Percentiles rank a stretch among this genome's conserved stretches.
These are phyloP conservation scores for Drosophila pachea DNA, from an alignment of 1,140 invertebrate genomes.

Conservation along the genomic window DNA sequence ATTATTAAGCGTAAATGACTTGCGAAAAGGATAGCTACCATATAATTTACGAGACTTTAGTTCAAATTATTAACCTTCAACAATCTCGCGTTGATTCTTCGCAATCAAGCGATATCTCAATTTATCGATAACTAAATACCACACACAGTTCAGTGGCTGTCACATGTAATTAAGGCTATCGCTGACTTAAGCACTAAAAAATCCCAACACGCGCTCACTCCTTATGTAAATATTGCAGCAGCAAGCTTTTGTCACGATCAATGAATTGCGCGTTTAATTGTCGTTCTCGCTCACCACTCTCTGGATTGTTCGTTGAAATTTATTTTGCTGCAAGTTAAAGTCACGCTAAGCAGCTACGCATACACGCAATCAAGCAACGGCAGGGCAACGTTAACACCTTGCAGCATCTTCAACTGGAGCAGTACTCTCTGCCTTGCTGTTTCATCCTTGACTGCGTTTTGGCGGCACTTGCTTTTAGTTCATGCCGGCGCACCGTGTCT, in stretches of 20 bases:
- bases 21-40: background rate
- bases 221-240: background rate
- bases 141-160: too few relatives aligned
- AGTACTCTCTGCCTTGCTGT: slow-evolving; percentile 41
- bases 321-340: too few relatives aligned
- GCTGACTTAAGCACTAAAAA: background rate
- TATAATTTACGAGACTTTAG: background rate
- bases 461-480: slow-evolving; percentile 74
- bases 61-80: too few relatives aligned
- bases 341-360: slow-evolving; percentile 30
- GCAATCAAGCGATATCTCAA: too few relatives aligned
- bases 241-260: background rate
- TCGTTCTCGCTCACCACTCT: too few relatives aligned
- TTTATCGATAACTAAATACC: too few relatives aligned
- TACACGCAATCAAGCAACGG: slow-evolving; percentile 54
- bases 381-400: slow-evolving; percentile 70
- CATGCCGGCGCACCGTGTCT: slow-evolving; percentile 30
- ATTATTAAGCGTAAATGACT: slow-evolving; percentile 4
- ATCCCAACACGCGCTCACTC: background rate
- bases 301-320: too few relatives aligned
- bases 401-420: slow-evolving; percentile 1
- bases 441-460: slow-evolving; percentile 75
- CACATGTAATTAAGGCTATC: background rate
- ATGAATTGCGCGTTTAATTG: background rate
- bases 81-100: too few relatives aligned